phyloP scores from a whole-genome alignment of 1,140 invertebrate genomes.

The Bactericera cockerelli region DNA sequence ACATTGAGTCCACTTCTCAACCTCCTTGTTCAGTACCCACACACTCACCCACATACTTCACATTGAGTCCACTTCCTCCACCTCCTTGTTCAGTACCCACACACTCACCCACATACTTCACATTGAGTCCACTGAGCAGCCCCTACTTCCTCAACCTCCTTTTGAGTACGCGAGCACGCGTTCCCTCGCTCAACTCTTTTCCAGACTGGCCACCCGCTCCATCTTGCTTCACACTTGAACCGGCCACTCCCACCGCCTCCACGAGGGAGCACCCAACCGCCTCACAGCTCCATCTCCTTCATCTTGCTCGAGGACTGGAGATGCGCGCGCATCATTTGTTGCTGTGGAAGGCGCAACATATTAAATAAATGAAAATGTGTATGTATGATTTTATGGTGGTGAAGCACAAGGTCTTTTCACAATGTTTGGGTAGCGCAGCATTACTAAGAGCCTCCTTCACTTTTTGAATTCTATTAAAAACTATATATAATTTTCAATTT shows the following conservation, averaged over 20 bases:
- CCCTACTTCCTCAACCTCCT: conserved; percentile 19
- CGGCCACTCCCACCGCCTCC: conserved; percentile 64
- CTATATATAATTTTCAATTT: too few relatives aligned
- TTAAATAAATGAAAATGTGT: too few relatives aligned
- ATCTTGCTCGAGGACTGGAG: conserved; percentile 41
- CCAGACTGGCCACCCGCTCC: conserved; percentile 58
- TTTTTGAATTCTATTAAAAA: too few relatives aligned
- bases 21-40: too few relatives aligned
- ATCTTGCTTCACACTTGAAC: conserved; percentile 71
- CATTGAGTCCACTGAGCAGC: not conserved
- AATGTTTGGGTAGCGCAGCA: too few relatives aligned
- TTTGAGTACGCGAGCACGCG: conserved; percentile 1
- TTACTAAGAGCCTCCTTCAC: too few relatives aligned
- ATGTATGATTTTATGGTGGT: too few relatives aligned
- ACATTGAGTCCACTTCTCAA: too few relatives aligned
- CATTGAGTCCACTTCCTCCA: too few relatives aligned
- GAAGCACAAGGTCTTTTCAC: too few relatives aligned
- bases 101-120: conserved; percentile 7
- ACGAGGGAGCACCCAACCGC: conserved; percentile 72
- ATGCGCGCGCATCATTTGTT: conserved; percentile 4
- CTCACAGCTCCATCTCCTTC: conserved; percentile 55
- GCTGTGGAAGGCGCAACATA: not conserved
- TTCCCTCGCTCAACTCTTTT: conserved; percentile 37
- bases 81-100: too few relatives aligned
- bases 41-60: too few relatives aligned